Evolutionary conservation across 2,888 invertebrate species (phyloP).

Genomic region (Pedicia rivosa): DNA sequence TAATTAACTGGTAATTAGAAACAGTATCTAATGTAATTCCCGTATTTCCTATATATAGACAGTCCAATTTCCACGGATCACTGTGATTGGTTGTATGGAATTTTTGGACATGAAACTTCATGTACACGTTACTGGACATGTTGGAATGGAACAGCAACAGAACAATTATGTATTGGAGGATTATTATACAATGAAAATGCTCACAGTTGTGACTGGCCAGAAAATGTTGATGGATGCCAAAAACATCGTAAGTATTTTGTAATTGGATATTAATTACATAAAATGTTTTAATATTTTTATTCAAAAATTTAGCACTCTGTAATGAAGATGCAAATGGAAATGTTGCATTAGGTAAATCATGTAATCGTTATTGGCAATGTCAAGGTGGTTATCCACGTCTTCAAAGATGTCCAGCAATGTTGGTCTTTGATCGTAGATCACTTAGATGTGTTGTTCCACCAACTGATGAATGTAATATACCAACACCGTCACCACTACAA

Average conservation of each 20-base stretch:
- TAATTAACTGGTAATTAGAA: too few species aligned
- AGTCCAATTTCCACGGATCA: conserved; percentile 71
- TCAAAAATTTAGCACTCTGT: conserved; percentile 55
- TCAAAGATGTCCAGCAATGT: conserved; percentile 78
- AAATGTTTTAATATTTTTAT: neutral
- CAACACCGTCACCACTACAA: conserved; percentile 51
- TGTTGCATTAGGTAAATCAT: conserved; percentile 79
- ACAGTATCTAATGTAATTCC: neutral
- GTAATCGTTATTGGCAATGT: conserved; percentile 89
- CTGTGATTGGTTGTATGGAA: conserved; percentile 85
- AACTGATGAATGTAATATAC: conserved; percentile 76
- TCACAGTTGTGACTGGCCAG: conserved; percentile 88
- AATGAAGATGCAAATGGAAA: conserved; percentile 84
- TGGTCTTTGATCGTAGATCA: conserved; percentile 72
- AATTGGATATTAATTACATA: neutral
- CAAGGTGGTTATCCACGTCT: conserved; percentile 85
- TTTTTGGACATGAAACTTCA: conserved; percentile 85
- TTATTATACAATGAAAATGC: conserved; percentile 79
- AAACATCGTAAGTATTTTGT: conserved; percentile 66
- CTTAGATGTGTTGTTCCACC: conserved; percentile 77
- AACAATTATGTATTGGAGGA: conserved; percentile 83
- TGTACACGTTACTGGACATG: conserved; percentile 91
- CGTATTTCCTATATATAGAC: conserved; percentile 34
- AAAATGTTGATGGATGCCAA: conserved; percentile 83
- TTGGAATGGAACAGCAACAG: conserved; percentile 87